Evolutionary conservation across 2,113 vertebrate species (phyloP).

Genomic region (Saguinus midas): DNA sequence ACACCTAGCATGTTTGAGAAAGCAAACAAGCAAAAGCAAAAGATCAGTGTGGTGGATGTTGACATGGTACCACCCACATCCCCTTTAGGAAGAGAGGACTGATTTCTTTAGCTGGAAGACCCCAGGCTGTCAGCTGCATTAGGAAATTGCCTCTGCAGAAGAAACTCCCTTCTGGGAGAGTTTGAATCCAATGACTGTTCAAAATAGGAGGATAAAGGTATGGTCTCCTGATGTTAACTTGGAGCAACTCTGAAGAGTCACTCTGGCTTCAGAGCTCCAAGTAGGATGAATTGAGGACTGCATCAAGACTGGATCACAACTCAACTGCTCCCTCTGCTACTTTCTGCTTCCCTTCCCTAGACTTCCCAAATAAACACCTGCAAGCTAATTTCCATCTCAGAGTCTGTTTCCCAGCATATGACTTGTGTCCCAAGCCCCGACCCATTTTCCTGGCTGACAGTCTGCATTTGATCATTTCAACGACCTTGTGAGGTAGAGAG

Average conservation of each 20-base stretch:
- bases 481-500: neutral
- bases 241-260: neutral
- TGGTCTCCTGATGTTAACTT: fast-evolving
- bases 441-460: neutral
- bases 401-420: neutral
- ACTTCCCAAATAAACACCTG: neutral
- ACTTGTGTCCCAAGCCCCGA: neutral
- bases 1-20: neutral
- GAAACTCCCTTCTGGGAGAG: neutral
- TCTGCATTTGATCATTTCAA: neutral
- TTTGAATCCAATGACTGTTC: neutral
- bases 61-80: neutral
- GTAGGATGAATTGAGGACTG: neutral
- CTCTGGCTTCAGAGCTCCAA: no score
- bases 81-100: neutral
- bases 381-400: neutral
- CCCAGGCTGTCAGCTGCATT: neutral
- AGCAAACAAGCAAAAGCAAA: neutral
- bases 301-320: neutral
- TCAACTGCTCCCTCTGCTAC: neutral
- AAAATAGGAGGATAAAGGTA: neutral
- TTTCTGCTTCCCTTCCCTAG: neutral
- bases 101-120: neutral
- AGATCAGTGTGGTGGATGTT: neutral
- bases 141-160: neutral